Conservation (phyloP, 2,888 invertebrate species). For the Spodoptera exigua region DNA sequence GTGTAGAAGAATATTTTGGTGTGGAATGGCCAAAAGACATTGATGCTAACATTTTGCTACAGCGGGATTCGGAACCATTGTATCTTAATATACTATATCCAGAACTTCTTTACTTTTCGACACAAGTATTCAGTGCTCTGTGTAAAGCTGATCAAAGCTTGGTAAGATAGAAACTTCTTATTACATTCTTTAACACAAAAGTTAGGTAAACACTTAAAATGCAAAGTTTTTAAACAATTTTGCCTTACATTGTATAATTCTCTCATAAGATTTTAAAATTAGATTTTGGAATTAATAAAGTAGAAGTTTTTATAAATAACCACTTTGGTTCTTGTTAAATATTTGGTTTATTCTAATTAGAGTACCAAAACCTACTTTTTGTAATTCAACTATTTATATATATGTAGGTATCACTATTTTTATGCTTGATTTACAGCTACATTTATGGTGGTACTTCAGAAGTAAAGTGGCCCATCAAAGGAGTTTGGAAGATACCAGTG, state of each 20-base stretch:
- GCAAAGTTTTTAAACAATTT: too few relatives aligned
- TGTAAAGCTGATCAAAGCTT: constrained; percentile 73
- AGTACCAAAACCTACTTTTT: too few relatives aligned
- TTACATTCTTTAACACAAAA: too few relatives aligned
- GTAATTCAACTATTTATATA: too few relatives aligned
- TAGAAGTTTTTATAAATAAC: too few relatives aligned
- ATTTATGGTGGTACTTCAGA: constrained; percentile 93
- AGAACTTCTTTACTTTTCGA: constrained; percentile 82
- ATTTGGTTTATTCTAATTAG: too few relatives aligned
- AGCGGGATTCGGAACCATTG: constrained; percentile 91
- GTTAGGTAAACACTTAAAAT: too few relatives aligned
- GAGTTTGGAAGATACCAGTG: constrained; percentile 93
- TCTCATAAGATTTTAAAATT: too few relatives aligned
- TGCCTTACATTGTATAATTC: too few relatives aligned
- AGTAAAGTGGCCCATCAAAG: constrained; percentile 93
- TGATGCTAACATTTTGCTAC: constrained; percentile 79
- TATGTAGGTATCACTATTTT: too few relatives aligned
- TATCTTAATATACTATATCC: constrained; percentile 90
- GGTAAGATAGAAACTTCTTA: constrained; percentile 71
- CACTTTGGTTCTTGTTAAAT: too few relatives aligned
- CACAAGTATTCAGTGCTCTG: constrained; percentile 77
- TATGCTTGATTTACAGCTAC: constrained; percentile 65
- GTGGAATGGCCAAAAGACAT: constrained; percentile 79
- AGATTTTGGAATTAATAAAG: too few relatives aligned
- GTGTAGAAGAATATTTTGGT: constrained; percentile 78